Conservation (phyloP, 2,113 vertebrate species). For the Lepus timidus region DNA sequence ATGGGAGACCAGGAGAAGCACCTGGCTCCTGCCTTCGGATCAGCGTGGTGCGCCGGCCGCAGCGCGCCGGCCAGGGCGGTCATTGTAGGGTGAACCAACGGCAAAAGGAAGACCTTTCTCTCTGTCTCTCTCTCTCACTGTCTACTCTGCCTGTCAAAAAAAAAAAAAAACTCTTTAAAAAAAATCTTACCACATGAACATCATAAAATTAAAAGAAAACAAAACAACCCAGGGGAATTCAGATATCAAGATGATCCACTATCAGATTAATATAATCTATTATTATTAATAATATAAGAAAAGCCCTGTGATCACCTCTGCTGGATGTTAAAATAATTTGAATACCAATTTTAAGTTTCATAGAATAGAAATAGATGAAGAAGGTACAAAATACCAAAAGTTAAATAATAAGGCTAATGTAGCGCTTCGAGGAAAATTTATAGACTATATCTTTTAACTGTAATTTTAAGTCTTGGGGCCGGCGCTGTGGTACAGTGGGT, state of each 20-base stretch:
- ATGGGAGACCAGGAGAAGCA: too few species aligned
- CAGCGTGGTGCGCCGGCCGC: too few species aligned
- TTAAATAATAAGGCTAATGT: neutral
- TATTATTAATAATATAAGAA: neutral
- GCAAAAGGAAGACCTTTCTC: too few species aligned
- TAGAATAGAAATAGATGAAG: neutral
- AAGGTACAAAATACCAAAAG: neutral
- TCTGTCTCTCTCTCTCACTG: too few species aligned
- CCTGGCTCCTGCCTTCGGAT: too few species aligned
- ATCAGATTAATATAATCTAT: neutral
- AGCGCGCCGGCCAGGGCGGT: too few species aligned
- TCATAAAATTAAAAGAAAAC: neutral
- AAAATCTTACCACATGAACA: neutral
- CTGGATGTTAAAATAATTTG: neutral
- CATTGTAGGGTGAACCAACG: too few species aligned
- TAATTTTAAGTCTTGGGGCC: neutral
- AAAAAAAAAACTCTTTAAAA: neutral
- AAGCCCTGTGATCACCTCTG: neutral
- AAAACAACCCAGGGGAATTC: neutral
- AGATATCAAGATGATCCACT: neutral
- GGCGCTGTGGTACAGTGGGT: too few species aligned
- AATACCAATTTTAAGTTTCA: neutral
- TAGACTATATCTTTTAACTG: neutral
- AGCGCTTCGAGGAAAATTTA: neutral
- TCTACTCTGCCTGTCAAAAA: too few species aligned